These are phyloP conservation scores for Castor canadensis DNA, from an alignment of 2,113 vertebrate genomes.

Conservation along the genomic window DNA sequence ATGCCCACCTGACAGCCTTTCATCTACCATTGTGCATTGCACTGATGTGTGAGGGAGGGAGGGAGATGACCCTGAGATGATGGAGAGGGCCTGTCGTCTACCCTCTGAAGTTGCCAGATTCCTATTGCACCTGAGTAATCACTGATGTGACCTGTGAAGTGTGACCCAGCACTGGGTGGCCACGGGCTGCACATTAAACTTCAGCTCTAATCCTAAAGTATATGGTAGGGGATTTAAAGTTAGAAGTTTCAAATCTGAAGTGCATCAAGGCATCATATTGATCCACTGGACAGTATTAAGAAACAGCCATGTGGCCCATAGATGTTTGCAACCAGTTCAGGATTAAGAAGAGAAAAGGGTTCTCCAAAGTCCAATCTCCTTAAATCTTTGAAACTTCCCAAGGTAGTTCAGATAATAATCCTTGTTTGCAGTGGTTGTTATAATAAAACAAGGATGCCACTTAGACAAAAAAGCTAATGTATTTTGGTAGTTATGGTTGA, in stretches of 20 bases:
- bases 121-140: conserved; percentile 55
- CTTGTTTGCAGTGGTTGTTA: not conserved
- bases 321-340: conserved; percentile 18
- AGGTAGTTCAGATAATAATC: not conserved
- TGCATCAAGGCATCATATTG: conserved; percentile 24
- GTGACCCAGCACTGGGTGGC: not conserved
- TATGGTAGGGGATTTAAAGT: conserved; percentile 41
- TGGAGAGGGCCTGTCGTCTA: not conserved
- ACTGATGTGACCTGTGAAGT: conserved; percentile 28
- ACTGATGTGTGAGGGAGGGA: not conserved
- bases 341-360: not conserved
- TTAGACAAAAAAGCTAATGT: not conserved
- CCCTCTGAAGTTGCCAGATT: conserved; percentile 36
- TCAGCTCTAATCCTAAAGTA: conserved; percentile 52
- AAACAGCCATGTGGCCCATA: conserved; percentile 8
- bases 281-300: conserved; percentile 41
- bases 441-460: not conserved
- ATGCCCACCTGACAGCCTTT: not conserved
- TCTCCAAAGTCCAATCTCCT: conserved; percentile 33
- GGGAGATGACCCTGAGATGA: not conserved
- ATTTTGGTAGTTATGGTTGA: not conserved
- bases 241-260: conserved; percentile 61
- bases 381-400: conserved; percentile 29
- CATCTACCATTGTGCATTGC: not conserved
- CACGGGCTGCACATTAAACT: not conserved